These are phyloP conservation scores for Drosophila nigricruria DNA, from an alignment of 2,888 invertebrate species.

Conservation along the genomic window DNA sequence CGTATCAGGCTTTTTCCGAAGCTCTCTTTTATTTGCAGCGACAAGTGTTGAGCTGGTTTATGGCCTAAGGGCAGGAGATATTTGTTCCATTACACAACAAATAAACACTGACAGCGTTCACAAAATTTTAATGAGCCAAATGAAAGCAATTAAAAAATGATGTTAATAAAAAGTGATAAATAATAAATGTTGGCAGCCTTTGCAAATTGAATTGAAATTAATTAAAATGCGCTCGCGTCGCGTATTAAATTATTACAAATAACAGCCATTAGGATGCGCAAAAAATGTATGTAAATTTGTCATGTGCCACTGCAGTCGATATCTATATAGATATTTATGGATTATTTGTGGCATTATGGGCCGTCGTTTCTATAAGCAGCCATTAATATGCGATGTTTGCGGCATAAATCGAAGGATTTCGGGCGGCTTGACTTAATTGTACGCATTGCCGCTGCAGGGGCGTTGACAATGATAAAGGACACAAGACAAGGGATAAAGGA, in stretches of 20 bases:
- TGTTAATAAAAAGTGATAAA: neutral
- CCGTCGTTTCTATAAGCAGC: constrained; percentile 54
- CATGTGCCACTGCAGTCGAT: constrained; percentile 38
- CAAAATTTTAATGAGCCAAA: neutral
- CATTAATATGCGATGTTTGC: constrained; percentile 61
- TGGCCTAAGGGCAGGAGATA: neutral
- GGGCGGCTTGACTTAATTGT: constrained; percentile 65
- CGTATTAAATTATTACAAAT: constrained; percentile 25
- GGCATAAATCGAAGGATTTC: constrained; percentile 62
- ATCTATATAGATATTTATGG: constrained; percentile 19
- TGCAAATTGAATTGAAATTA: constrained; percentile 9
- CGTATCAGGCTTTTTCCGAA: neutral
- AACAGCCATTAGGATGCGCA: constrained; percentile 54
- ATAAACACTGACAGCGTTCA: neutral
- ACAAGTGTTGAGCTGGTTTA: neutral
- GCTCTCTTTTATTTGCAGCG: neutral
- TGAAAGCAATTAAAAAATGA: constrained; percentile 1
- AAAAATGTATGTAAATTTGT: constrained; percentile 48
- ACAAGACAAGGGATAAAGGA: constrained; percentile 27
- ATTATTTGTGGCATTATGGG: constrained; percentile 23
- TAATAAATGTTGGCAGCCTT: constrained; percentile 4
- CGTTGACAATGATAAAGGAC: constrained; percentile 30
- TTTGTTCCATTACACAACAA: neutral
- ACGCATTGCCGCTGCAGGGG: constrained; percentile 46
- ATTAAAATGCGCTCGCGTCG: constrained; percentile 17